Conservation (phyloP, 2,113 vertebrate species). For the Solea senegalensis region DNA sequence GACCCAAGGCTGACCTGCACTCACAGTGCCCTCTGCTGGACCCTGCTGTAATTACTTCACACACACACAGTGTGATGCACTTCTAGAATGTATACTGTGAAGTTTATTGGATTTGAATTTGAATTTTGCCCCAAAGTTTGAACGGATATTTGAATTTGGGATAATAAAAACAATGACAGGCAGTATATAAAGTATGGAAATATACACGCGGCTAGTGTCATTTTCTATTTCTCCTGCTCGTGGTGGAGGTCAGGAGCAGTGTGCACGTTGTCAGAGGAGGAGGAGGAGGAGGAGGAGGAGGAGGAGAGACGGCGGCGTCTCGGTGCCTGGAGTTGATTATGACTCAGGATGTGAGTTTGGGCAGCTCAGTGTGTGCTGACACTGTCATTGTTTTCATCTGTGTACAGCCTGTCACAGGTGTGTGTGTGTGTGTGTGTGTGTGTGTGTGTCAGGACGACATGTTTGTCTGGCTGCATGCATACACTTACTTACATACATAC, state of each 20-base stretch:
- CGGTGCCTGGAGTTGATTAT: constrained; percentile 67
- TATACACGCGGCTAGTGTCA: constrained; percentile 24
- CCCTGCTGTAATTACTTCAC: no score
- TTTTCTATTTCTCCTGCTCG: constrained; percentile 35
- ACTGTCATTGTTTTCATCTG: constrained; percentile 73
- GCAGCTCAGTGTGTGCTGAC: constrained; percentile 69
- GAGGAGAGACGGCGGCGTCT: constrained; percentile 54
- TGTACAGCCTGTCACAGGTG: constrained; percentile 69
- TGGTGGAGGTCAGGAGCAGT: constrained; percentile 57
- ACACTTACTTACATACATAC: neutral
- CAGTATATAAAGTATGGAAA: neutral
- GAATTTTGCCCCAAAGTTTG: no score
- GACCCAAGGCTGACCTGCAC: no score
- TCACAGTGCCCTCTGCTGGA: no score
- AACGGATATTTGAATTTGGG: no score
- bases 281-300: constrained; percentile 49
- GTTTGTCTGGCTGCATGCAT: constrained; percentile 60
- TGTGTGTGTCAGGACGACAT: constrained; percentile 24
- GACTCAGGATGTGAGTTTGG: constrained; percentile 62
- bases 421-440: constrained; percentile 33
- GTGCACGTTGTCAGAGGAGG: constrained; percentile 68
- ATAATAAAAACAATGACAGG: no score
- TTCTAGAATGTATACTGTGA: no score
- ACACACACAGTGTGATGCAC: no score
- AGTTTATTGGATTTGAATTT: no score